A percentile compares a stretch with the other conserved stretches of the same genome.
Evolutionary conservation across 2,113 vertebrate species (phyloP).

Genomic region (Pimephales promelas): DNA sequence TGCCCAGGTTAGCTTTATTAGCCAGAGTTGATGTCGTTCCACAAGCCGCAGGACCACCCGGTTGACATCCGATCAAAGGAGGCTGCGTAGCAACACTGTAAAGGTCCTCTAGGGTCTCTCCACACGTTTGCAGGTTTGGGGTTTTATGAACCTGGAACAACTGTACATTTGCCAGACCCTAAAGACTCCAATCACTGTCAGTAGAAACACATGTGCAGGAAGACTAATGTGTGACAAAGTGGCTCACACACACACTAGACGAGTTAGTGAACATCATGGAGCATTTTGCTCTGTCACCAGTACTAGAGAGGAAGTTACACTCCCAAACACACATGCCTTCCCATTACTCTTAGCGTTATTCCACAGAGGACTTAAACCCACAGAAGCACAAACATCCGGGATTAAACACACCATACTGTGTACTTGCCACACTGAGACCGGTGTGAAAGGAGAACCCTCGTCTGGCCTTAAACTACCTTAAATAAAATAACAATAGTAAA

Average conservation of each 20-base stretch:
- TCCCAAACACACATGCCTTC: conserved; percentile 17
- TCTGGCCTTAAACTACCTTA: background rate
- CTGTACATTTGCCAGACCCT: conserved; percentile 74
- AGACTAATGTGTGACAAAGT: conserved; percentile 79
- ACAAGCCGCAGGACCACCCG: background rate
- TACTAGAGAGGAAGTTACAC: background rate
- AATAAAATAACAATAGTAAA: background rate
- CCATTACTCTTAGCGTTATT: conserved; percentile 23
- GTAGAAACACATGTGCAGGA: conserved; percentile 76
- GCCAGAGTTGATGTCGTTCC: conserved; percentile 16
- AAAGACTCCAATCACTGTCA: conserved; percentile 80
- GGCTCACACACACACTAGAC: conserved; percentile 53
- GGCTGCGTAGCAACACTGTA: background rate
- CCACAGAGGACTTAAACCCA: conserved; percentile 12
- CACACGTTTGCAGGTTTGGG: conserved; percentile 16
- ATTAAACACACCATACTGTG: conserved; percentile 14
- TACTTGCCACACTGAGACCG: background rate
- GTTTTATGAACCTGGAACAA: conserved; percentile 70
- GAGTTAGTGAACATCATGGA: conserved; percentile 53
- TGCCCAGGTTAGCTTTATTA: conserved; percentile 19
- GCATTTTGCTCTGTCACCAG: conserved; percentile 65
- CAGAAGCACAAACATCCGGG: conserved; percentile 18
- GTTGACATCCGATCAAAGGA: conserved; percentile 5
- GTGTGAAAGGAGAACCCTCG: background rate
- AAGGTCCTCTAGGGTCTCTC: conserved; percentile 38